Conservation (phyloP, 2,113 vertebrate species). For the Oryzias curvinotus region DNA sequence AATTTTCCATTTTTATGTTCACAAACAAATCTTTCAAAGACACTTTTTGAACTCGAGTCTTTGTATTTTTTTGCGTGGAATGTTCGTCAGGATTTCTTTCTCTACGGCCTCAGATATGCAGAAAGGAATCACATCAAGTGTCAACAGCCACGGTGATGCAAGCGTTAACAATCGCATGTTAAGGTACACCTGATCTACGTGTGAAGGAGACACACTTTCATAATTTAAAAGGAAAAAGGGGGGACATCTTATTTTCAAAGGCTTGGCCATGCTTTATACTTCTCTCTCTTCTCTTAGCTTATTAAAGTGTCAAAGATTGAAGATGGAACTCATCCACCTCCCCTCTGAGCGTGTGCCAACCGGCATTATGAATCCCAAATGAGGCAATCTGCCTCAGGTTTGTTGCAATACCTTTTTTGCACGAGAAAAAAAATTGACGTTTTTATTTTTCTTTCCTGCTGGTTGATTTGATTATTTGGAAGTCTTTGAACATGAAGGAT, state of each 20-base stretch:
- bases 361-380: constrained; percentile 11
- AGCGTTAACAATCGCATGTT: constrained; percentile 11
- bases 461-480: constrained; percentile 10
- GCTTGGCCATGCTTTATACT: not conserved
- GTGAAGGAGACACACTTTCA: not conserved
- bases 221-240: constrained; percentile 1
- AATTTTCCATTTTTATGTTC: too few relatives aligned
- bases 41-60: too few relatives aligned
- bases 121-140: not conserved
- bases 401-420: not conserved
- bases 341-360: not conserved
- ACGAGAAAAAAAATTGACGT: not conserved
- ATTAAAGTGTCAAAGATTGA: constrained; percentile 6
- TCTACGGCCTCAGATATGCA: constrained; percentile 1
- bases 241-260: constrained; percentile 13
- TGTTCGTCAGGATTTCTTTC: not conserved
- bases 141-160: not conserved
- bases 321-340: not conserved
- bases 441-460: not conserved
- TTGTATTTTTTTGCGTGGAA: too few relatives aligned
- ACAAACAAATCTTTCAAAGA: too few relatives aligned
- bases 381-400: constrained; percentile 7
- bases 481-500: not conserved
- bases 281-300: not conserved
- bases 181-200: not conserved